Conservation (phyloP, 2,888 invertebrate genomes). For the Melipona beecheii region DNA sequence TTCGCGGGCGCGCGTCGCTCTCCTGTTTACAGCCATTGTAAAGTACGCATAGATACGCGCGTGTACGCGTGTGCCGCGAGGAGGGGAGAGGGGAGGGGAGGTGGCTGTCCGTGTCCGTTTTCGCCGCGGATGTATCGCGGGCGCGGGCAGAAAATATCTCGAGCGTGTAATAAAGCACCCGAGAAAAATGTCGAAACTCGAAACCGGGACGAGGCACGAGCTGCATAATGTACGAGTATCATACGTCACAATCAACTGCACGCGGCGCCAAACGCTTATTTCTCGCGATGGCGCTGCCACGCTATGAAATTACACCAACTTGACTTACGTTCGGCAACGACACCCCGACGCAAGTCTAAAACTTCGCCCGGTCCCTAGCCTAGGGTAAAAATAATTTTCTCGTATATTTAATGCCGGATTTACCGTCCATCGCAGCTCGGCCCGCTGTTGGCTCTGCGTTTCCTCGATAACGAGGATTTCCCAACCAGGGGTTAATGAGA, state of each 20-base stretch:
- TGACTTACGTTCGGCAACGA: conserved; percentile 72
- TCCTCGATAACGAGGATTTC: conserved; percentile 52
- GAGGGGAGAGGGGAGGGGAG: too few species aligned
- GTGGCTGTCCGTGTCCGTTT: conserved; percentile 11
- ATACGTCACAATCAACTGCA: conserved; percentile 81
- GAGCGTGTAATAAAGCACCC: conserved; percentile 78
- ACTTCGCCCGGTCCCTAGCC: conserved; percentile 48
- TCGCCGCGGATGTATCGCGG: conserved; percentile 57
- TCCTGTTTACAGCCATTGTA: conserved; percentile 39
- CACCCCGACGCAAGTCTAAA: conserved; percentile 64
- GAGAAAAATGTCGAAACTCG: conserved; percentile 80
- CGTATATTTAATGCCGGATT: conserved; percentile 66
- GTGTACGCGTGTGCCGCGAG: conserved; percentile 6
- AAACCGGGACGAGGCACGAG: conserved; percentile 76
- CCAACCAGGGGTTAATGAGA: conserved; percentile 45
- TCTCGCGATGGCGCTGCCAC: conserved; percentile 75
- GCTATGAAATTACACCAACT: conserved; percentile 74
- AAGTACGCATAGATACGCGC: conserved; percentile 16
- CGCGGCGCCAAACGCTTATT: conserved; percentile 80
- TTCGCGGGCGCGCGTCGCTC: conserved; percentile 4
- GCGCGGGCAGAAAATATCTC: conserved; percentile 72
- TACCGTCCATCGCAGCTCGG: conserved; percentile 62
- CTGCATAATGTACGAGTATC: conserved; percentile 79
- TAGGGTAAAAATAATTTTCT: conserved; percentile 64
- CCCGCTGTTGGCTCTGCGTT: conserved; percentile 36